Evolutionary conservation across 1,140 invertebrate species (phyloP), one percentile per base, ranked within the genome.

Genomic region (Trypoxylus dichotomus): DNA sequence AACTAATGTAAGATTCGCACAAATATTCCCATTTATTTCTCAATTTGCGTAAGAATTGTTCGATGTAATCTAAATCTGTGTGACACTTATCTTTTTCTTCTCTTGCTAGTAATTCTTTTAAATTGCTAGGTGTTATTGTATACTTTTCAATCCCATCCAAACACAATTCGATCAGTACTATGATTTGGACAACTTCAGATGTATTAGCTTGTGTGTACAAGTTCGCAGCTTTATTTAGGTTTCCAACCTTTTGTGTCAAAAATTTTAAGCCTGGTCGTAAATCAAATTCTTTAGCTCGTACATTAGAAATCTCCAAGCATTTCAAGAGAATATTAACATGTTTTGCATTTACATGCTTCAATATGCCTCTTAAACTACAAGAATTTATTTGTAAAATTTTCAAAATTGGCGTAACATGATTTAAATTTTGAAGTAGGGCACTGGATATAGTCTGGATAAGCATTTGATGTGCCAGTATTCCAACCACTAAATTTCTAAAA

Each of bases 181-280:
- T 93, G n/a, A 95, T 92, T 84, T 96, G 95, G 2, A 97, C 93
- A 1, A 95, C 93, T 93, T 95, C 97, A 13, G 95, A 94, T 2
- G 95, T 94, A 29, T 94, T 95, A n/a, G 96, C 94, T 86, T 97
- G 95, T 78, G 94, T 94, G 84, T 97, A 98, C 19, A 97, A 86
- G 88, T 98, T 98, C 0, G 96, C 95, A 11, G 96, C 95, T 81
- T 94, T 91, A 47, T 94, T 93, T 76, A 96, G 90, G 82, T 94
- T 94, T 0, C 93, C 94, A 0, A 98, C 96, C 89, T 97, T 98
- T 86, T 98, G 96, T 63, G 97, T 91, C 5, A 98, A 89, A 85
- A 98, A 97, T 85, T 98, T 98, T 7, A 98, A 86, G 0, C 96
- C 96, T 0, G 96, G 96, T 21, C 96, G 90, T 7, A 90, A 89